Conservation (phyloP, 1,140 invertebrate species). For the Eubasilissa regina region DNA sequence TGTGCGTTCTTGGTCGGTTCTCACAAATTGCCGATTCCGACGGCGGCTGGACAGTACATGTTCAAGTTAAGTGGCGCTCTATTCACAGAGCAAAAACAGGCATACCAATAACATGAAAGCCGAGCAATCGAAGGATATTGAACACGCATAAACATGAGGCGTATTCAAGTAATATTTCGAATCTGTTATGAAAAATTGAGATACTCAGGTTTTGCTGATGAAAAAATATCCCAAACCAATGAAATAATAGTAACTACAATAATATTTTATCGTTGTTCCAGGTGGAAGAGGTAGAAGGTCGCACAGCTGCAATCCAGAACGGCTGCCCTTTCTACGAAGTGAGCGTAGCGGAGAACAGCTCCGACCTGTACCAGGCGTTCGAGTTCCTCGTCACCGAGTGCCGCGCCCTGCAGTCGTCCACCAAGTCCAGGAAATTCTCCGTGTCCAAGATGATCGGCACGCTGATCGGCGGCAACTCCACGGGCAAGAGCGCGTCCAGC, state of each 20-base stretch:
- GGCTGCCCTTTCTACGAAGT: conserved; percentile 83
- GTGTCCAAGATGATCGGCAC: conserved; percentile 87
- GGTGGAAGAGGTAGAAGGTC: conserved; percentile 81
- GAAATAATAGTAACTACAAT: conserved; percentile 23
- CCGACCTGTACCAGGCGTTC: conserved; percentile 79
- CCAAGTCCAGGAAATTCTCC: conserved; percentile 80
- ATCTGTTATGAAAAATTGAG: too few species aligned
- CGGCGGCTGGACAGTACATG: too few species aligned
- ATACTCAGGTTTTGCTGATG: too few species aligned
- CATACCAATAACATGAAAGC: too few species aligned
- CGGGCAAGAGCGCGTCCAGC: conserved; percentile 61
- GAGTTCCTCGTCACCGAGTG: conserved; percentile 79
- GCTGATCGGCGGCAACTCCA: conserved; percentile 74
- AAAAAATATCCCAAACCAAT: conserved; percentile 5
- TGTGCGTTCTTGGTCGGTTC: too few species aligned
- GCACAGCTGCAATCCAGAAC: conserved; percentile 76
- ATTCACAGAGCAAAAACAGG: too few species aligned
- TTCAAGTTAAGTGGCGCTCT: too few species aligned
- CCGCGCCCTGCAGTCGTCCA: conserved; percentile 71
- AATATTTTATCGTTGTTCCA: conserved; percentile 63
- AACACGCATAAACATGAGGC: too few species aligned
- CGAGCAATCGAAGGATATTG: too few species aligned
- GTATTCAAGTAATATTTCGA: too few species aligned
- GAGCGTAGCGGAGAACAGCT: conserved; percentile 83
- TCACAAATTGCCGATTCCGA: too few species aligned